These are phyloP conservation scores for Callosobruchus maculatus DNA, from an alignment of 2,888 invertebrate genomes.

Conservation along the genomic window DNA sequence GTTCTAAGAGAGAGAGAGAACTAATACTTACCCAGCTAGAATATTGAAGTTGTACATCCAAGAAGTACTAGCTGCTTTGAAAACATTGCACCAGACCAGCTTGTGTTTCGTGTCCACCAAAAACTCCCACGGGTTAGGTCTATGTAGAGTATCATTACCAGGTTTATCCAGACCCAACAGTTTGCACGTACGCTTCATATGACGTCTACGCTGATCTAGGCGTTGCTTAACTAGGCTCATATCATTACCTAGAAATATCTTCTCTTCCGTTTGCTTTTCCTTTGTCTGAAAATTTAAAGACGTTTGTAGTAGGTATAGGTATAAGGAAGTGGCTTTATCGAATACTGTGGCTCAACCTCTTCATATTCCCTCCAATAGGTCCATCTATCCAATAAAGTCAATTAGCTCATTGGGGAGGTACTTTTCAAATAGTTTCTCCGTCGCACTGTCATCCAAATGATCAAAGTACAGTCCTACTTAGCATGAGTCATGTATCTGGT, in stretches of 20 bases:
- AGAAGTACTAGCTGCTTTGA: slow-evolving; percentile 83
- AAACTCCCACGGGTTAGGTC: slow-evolving; percentile 83
- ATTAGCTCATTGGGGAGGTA: too few relatives aligned
- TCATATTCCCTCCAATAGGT: too few relatives aligned
- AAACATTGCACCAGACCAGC: slow-evolving; percentile 80
- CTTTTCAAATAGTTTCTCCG: too few relatives aligned
- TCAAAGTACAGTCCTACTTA: too few relatives aligned
- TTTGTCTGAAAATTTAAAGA: slow-evolving; percentile 9
- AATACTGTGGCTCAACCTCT: too few relatives aligned
- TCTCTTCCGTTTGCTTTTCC: slow-evolving; percentile 7
- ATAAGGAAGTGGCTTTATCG: too few relatives aligned
- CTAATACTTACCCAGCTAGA: slow-evolving; percentile 70
- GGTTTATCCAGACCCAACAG: slow-evolving; percentile 58
- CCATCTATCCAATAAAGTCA: too few relatives aligned
- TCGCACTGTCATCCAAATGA: too few relatives aligned
- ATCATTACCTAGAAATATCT: slow-evolving; percentile 41
- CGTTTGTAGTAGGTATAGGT: too few relatives aligned
- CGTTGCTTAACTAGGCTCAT: slow-evolving; percentile 59
- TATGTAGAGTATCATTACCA: slow-evolving; percentile 58
- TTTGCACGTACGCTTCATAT: slow-evolving; percentile 58
- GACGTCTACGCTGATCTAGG: slow-evolving; percentile 58
- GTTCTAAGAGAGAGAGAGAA: too few relatives aligned
- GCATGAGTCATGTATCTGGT: too few relatives aligned
- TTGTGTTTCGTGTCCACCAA: slow-evolving; percentile 76
- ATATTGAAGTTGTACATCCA: slow-evolving; percentile 91